Evolutionary conservation across 2,797 vertebrate species (phyloP).

Genomic region (Echeneis naucrates): DNA sequence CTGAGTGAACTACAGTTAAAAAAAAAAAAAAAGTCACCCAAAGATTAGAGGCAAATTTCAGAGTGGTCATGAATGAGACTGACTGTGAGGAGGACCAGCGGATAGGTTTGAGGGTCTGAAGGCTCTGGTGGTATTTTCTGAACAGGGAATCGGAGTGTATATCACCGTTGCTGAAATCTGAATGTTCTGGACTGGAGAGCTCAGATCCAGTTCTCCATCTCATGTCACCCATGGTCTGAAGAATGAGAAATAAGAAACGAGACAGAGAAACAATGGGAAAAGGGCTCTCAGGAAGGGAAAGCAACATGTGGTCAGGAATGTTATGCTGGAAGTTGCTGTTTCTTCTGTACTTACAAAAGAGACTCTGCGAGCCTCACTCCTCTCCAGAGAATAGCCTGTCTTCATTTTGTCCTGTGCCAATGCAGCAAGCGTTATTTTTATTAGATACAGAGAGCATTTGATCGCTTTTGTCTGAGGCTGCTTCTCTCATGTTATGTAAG

Average conservation of each 20-base stretch:
- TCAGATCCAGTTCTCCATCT: constrained; percentile 20
- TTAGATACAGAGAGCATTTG: neutral
- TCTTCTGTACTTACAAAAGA: constrained; percentile 71
- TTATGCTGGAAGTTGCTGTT: constrained; percentile 11
- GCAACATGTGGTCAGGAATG: constrained; percentile 4
- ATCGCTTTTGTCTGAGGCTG: neutral
- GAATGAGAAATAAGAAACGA: too few species aligned
- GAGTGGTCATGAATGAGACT: constrained; percentile 35
- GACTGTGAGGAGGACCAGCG: constrained; percentile 75
- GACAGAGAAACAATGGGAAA: constrained; percentile 37
- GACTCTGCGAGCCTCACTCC: constrained; percentile 7
- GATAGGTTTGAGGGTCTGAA: constrained; percentile 79
- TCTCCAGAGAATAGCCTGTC: constrained; percentile 11
- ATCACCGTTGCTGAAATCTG: constrained; percentile 34
- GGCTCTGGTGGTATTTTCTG: constrained; percentile 73
- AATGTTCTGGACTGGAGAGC: constrained; percentile 32
- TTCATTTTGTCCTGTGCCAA: constrained; percentile 67
- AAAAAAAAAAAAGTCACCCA: too few species aligned
- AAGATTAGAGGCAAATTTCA: too few species aligned
- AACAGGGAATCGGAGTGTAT: constrained; percentile 16
- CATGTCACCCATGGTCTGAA: constrained; percentile 22
- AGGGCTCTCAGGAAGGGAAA: constrained; percentile 16
- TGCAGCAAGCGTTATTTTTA: too few species aligned
- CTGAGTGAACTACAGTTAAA: too few species aligned
- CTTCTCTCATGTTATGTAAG: neutral